Percentiles rank a stretch among this genome's conserved stretches.
These are phyloP conservation scores for Nemotelus nigrinus DNA, from an alignment of 2,888 invertebrate genomes.

Conservation along the genomic window DNA sequence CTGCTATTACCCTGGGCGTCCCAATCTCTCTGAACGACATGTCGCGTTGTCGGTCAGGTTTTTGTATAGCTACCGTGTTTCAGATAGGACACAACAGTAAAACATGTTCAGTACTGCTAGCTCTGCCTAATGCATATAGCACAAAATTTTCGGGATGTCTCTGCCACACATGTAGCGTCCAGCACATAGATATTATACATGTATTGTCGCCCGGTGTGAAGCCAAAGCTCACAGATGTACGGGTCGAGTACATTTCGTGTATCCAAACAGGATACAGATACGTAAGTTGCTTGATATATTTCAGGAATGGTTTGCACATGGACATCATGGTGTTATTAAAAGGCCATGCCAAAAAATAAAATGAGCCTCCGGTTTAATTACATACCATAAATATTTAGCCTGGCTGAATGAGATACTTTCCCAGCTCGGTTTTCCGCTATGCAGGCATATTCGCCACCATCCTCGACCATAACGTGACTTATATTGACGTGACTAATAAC, in stretches of 20 bases:
- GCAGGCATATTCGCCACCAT: slow-evolving; percentile 84
- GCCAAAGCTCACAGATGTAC: too few species aligned
- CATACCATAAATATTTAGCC: slow-evolving; percentile 83
- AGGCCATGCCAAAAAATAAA: slow-evolving; percentile 43
- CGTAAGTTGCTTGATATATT: neutral
- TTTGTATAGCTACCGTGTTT: slow-evolving; percentile 1
- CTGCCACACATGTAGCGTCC: too few species aligned
- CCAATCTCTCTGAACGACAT: neutral
- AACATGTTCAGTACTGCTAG: slow-evolving; percentile 38
- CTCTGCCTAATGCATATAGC: slow-evolving; percentile 41
- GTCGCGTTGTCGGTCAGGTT: slow-evolving; percentile 37
- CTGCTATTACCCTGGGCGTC: neutral
- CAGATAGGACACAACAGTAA: slow-evolving; percentile 30
- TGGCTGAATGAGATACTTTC: slow-evolving; percentile 75
- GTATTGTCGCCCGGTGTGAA: too few species aligned
- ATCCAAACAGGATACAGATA: slow-evolving; percentile 41
- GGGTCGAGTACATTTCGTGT: neutral
- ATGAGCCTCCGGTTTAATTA: slow-evolving; percentile 52
- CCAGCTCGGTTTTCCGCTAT: slow-evolving; percentile 81
- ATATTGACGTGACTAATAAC: slow-evolving; percentile 87
- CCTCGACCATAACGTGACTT: slow-evolving; percentile 79
- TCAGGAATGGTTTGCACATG: slow-evolving; percentile 26
- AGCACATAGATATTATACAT: too few species aligned
- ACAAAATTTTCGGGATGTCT: slow-evolving; percentile 40
- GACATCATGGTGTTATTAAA: slow-evolving; percentile 41